These are phyloP conservation scores for Sinopyrophorus schimmeli DNA, from an alignment of 2,888 invertebrate genomes.

Conservation along the genomic window DNA sequence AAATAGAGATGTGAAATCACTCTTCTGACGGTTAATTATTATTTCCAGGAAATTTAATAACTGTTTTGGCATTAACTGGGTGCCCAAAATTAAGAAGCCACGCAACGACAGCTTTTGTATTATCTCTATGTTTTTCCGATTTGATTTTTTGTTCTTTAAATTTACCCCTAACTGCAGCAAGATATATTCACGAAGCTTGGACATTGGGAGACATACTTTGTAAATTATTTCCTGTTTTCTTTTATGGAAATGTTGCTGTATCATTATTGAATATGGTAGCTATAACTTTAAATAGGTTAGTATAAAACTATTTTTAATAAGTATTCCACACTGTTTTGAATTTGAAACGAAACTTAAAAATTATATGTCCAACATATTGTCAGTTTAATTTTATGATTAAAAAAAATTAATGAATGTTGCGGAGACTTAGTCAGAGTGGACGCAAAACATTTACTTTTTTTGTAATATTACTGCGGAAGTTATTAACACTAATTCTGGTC, in stretches of 20 bases:
- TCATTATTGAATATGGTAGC: constrained; percentile 88
- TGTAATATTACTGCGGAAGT: no score
- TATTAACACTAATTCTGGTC: no score
- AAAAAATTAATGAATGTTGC: no score
- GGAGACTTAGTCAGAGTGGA: no score
- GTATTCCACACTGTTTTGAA: no score
- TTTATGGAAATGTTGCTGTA: constrained; percentile 88
- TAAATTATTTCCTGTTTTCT: constrained; percentile 83
- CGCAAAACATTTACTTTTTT: no score
- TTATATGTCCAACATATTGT: no score
- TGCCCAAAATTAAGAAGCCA: constrained; percentile 79
- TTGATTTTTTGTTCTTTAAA: constrained; percentile 83
- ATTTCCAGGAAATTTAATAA: constrained; percentile 77
- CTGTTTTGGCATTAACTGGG: constrained; percentile 76
- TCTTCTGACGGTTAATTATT: no score
- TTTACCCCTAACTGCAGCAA: constrained; percentile 80
- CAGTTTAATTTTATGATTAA: no score
- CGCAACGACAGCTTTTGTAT: constrained; percentile 86
- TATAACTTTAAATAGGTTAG: constrained; percentile 83
- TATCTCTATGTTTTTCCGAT: constrained; percentile 84
- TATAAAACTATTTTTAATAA: no score
- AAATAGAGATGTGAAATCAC: no score
- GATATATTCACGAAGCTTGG: constrained; percentile 82
- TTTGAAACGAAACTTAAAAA: neutral
- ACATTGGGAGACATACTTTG: constrained; percentile 76